Evolutionary conservation across 2,888 invertebrate species (phyloP), one percentile per base, ranked within the genome.

Genomic region (Trachelus tabidus): DNA sequence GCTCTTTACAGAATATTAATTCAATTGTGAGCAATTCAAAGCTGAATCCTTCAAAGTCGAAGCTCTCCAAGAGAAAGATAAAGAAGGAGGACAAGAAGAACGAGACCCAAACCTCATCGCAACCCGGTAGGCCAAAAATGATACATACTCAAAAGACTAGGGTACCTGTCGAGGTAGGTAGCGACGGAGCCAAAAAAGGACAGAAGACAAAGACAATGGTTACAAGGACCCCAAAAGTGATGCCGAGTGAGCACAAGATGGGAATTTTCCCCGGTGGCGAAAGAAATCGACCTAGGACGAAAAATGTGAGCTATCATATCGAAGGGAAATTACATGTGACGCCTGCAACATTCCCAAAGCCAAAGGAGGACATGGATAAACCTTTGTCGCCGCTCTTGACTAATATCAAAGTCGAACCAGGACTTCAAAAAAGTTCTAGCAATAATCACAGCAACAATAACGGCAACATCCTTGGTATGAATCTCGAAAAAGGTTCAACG

Each of bases 111-210:
- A 87, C 91, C 73, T 90, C 91, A 76, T 89, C 91, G 75, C 92
- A 93, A 11, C 92, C 94, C 1, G 93, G 90, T 12, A 85, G 95
- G 40, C 95, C 96, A 4, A 95, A 95, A 87, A 96, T 96, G 96
- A 96, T 96, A 84, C 96, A 96, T 89, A 96, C 96, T 0, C 95
- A 95, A 87, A 95, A 94, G 85, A 93, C 94, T 75, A 91, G 93
- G 68, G 92, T 93, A 3, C 91, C 94, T 0, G 92, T 93, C 1
- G 93, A 93, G 76, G 82, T 90, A 0, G 92, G 92, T 3, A 91
- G 91, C 12, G 93, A 93, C 76, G 93, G 93, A 30, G 93, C 93
- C 0, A 93, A 94, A 77, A 92, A 92, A 35, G 91, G 93, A 56
- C 94, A 94, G 76, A 94, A 93, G 83, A 93, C 94, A 0, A 93